phyloP scores from a whole-genome alignment of 2,888 invertebrate species.

The Trileptium ribeirensis region DNA sequence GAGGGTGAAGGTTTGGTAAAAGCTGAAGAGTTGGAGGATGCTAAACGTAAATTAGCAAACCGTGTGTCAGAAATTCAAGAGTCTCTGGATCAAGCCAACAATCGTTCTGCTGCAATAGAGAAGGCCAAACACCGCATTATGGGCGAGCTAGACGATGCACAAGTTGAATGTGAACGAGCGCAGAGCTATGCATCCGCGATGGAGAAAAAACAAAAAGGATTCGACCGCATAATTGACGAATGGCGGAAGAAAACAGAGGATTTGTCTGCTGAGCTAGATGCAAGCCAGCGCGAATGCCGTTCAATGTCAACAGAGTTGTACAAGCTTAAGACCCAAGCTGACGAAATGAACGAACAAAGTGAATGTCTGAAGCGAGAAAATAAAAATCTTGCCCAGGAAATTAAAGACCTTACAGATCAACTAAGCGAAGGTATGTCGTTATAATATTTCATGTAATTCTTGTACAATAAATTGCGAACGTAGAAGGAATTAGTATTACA shows the following conservation, averaged over 20 bases:
- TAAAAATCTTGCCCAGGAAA: conserved; percentile 97
- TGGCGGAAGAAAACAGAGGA: conserved; percentile 99
- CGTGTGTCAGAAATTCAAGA: conserved; percentile 94
- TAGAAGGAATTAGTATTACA: no score
- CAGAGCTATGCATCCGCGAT: conserved; percentile 81
- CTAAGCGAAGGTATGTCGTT: conserved; percentile 87
- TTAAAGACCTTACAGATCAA: conserved; percentile 98
- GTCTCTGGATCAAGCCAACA: conserved; percentile 89
- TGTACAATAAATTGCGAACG: no score
- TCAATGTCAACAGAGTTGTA: conserved; percentile 98
- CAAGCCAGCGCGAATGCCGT: conserved; percentile 97
- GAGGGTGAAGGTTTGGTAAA: conserved; percentile 86
- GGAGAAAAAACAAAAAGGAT: conserved; percentile 99
- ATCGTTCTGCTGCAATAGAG: conserved; percentile 90
- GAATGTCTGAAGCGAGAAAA: conserved; percentile 97
- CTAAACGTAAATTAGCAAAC: conserved; percentile 71
- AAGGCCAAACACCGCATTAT: conserved; percentile 95
- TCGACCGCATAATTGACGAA: conserved; percentile 99
- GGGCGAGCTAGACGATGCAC: conserved; percentile 91
- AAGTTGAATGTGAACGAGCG: conserved; percentile 84
- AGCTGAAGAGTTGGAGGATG: conserved; percentile 54
- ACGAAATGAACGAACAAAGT: conserved; percentile 60
- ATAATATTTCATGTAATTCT: no score
- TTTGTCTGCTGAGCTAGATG: conserved; percentile 91
- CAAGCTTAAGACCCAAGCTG: conserved; percentile 66